Evolutionary conservation across 2,888 invertebrate species (phyloP), one percentile per base, ranked within the genome.

Genomic region (Tipula helvola): DNA sequence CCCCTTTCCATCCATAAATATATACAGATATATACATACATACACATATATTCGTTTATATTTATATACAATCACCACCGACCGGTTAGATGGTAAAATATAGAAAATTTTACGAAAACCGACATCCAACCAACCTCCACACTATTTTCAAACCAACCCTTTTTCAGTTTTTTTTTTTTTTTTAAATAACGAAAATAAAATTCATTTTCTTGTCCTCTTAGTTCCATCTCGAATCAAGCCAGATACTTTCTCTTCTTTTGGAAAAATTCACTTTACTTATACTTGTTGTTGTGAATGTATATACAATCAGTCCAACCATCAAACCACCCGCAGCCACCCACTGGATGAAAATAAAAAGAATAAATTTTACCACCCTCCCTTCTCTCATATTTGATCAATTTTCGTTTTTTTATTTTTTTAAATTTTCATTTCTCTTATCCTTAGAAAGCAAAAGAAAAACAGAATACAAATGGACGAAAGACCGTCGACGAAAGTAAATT

Each of bases 401-500:
- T 44, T 85, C 42, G 18, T 85, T 85, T 85, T 85, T 42, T 44
- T 41, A 10, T 85, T 42, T 42, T 85, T 85, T 42, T 85, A 42
- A 42, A 42, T 42, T 85, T 85, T 85, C 85, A 18, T 42, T 85
- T 85, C 42, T 85, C 85, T 85, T 85, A 39, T 85, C 42, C 85
- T 85, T 85, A 39, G 18, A 42, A 57, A 18, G 71, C 71, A 71
- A 71, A 71, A 71, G 71, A 71, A 28, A 28, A 71, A 71, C 71
- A 71, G 71, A 71, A 57, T 39, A 86, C 86, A 57, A 83, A 87
- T 86, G 86, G 86, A 87, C 86, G 86, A 86, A 39, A 86, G 87
- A 86, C 86, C 86, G 87, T 87, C 87, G 86, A 71, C 71, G 71
- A 86, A 86, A 87, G 87, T 87, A 87, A 87, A 87, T 87, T 87